Evolutionary conservation across 2,797 vertebrate genomes (phyloP).

Genomic region (Tiaroga cobitis): DNA sequence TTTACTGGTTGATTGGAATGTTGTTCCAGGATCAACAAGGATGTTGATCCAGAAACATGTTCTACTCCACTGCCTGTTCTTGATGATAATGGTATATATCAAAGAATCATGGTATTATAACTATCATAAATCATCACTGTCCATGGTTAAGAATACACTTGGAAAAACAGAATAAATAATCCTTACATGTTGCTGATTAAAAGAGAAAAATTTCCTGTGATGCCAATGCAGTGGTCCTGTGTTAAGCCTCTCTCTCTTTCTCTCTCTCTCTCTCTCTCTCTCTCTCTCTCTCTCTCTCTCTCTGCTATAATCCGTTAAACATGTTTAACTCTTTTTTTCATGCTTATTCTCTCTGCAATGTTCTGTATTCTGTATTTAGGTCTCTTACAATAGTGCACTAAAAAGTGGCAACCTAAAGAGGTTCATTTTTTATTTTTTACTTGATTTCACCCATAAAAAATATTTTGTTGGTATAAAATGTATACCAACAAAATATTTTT

Average conservation of each 20-base stretch:
- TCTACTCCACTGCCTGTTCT: not conserved
- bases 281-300: not conserved
- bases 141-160: not conserved
- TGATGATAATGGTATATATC: not conserved
- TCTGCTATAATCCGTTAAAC: constrained; percentile 9
- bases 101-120: not conserved
- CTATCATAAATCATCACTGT: not conserved
- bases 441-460: too few relatives aligned
- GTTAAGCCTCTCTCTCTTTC: not conserved
- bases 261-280: not conserved
- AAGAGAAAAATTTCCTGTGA: constrained; percentile 11
- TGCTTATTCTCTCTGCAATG: not conserved
- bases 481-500: too few relatives aligned
- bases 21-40: not conserved
- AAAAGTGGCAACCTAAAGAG: too few relatives aligned
- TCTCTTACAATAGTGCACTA: not conserved
- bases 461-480: too few relatives aligned
- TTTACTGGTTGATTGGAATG: not conserved
- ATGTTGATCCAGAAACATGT: not conserved
- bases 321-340: not conserved
- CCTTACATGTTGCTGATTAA: constrained; percentile 3
- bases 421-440: too few relatives aligned
- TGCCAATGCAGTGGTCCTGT: not conserved
- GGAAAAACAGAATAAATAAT: not conserved
- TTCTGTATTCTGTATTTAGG: not conserved